Evolutionary conservation across 2,888 invertebrate genomes (phyloP), one percentile per base, ranked within the genome.

Genomic region (Drosophila paramelanica): DNA sequence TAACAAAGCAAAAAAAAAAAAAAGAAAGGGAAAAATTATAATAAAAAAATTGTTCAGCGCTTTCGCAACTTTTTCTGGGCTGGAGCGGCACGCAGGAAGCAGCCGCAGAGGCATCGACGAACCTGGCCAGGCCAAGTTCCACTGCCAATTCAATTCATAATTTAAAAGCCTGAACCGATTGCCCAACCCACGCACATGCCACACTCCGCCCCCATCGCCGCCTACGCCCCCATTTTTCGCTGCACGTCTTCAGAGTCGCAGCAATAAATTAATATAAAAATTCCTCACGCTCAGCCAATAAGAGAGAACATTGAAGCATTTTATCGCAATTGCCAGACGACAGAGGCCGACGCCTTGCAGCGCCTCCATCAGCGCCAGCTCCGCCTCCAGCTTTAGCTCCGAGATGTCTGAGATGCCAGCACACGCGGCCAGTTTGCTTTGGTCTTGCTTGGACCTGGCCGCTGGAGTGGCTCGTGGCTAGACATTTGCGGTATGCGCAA

Each of bases 221-320:
- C 47, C 10, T 23, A 33, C 47, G 10, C 42, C 39, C 27, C 8
- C 31, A 41, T 46, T 27, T n/a, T 11, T 39, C 14, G 13, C 31
- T 13, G 49, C 42, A 51, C 57, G 55, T 56, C 62, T 58, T 47
- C 47, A 47, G 75, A 67, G 74, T 69, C 72, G 73, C 66, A 74
- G 81, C 79, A 81, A 88, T 89, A 89, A 89, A 89, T 89, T 89
- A 89, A 90, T 89, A 88, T 84, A 88, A 87, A 87, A 90, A 90
- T 90, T 90, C 89, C 83, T 90, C 89, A 89, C 89, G 90, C 89
- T 90, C 86, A 89, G 89, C 84, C 90, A 90, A 90, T 86, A 87
- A 86, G 81, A 78, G 75, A 57, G 81, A 83, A 83, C 81, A 86
- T 73, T 85, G 79, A 86, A 85, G 83, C 78, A 83, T 85, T 86